Conservation (phyloP, 2,888 invertebrate species). For the Nephrotoma flavescens region DNA sequence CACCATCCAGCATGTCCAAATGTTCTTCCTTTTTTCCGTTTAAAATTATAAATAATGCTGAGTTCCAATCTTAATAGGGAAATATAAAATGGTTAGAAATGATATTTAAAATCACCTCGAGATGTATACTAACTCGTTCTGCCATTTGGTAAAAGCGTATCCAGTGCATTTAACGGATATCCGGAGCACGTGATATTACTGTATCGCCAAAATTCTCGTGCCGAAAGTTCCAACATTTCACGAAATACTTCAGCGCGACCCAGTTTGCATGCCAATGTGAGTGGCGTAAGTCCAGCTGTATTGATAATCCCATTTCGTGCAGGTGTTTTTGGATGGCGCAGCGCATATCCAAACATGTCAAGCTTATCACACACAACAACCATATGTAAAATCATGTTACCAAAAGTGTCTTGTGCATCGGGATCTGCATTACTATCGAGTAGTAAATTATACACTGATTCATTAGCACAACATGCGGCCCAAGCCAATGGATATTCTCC, state of each 20-base stretch:
- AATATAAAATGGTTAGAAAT: neutral
- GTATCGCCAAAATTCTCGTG: slow-evolving; percentile 95
- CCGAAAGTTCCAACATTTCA: slow-evolving; percentile 93
- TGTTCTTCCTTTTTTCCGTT: slow-evolving; percentile 97
- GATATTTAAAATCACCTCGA: neutral
- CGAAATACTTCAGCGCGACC: slow-evolving; percentile 93
- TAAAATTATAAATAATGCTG: slow-evolving; percentile 91
- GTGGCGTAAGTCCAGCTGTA: slow-evolving; percentile 78
- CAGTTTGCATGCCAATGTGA: slow-evolving; percentile 91
- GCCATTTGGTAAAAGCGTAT: slow-evolving; percentile 88
- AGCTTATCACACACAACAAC: slow-evolving; percentile 95
- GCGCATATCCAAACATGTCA: slow-evolving; percentile 96
- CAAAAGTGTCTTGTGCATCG: slow-evolving; percentile 89
- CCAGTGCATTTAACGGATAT: slow-evolving; percentile 90
- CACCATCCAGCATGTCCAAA: slow-evolving; percentile 96
- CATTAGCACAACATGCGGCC: slow-evolving; percentile 95
- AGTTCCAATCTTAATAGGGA: slow-evolving; percentile 75
- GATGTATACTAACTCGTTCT: slow-evolving; percentile 58
- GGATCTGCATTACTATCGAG: slow-evolving; percentile 88
- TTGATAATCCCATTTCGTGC: slow-evolving; percentile 88
- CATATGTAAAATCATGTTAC: slow-evolving; percentile 99
- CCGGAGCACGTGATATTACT: slow-evolving; percentile 98
- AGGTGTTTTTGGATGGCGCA: slow-evolving; percentile 84
- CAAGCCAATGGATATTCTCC: slow-evolving; percentile 96
- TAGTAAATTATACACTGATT: slow-evolving; percentile 91